These are phyloP conservation scores for Cataglyphis cursor DNA, from an alignment of 2,888 invertebrate species.

Conservation along the genomic window DNA sequence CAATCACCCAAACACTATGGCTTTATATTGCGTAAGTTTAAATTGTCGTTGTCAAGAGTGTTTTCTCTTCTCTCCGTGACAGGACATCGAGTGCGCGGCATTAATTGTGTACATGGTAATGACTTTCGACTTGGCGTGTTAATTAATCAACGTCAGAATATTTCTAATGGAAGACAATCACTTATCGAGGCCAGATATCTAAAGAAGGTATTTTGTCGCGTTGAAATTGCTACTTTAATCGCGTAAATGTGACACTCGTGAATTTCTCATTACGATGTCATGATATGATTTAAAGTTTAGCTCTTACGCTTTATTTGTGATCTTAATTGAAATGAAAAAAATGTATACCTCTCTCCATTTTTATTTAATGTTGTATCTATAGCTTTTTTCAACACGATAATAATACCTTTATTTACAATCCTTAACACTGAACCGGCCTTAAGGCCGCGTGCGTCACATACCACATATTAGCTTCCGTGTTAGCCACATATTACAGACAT, in stretches of 20 bases:
- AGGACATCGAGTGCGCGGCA: slow-evolving; percentile 25
- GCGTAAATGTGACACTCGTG: background rate
- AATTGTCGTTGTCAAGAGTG: background rate
- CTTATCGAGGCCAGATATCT: slow-evolving; percentile 58
- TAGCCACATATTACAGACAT: slow-evolving; percentile 72
- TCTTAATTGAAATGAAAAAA: background rate
- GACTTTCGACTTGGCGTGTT: slow-evolving; percentile 70
- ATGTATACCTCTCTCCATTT: background rate
- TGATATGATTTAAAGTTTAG: background rate
- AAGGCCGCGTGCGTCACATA: slow-evolving; percentile 59
- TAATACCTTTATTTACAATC: slow-evolving; percentile 38
- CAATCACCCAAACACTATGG: background rate
- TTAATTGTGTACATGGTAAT: slow-evolving; percentile 58
- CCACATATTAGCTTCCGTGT: slow-evolving; percentile 74
- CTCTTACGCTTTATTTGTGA: background rate
- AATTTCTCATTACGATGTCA: background rate
- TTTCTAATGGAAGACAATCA: slow-evolving; percentile 57
- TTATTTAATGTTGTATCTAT: background rate
- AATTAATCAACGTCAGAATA: slow-evolving; percentile 57
- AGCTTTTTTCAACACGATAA: slow-evolving; percentile 48
- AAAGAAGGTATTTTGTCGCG: slow-evolving; percentile 70
- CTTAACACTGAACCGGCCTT: slow-evolving; percentile 44
- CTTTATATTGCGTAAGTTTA: slow-evolving; percentile 10
- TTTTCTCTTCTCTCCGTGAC: slow-evolving; percentile 24
- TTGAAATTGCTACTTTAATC: slow-evolving; percentile 60